Evolutionary conservation across 2,797 vertebrate species (phyloP).

Genomic region (Malurus splendens): DNA sequence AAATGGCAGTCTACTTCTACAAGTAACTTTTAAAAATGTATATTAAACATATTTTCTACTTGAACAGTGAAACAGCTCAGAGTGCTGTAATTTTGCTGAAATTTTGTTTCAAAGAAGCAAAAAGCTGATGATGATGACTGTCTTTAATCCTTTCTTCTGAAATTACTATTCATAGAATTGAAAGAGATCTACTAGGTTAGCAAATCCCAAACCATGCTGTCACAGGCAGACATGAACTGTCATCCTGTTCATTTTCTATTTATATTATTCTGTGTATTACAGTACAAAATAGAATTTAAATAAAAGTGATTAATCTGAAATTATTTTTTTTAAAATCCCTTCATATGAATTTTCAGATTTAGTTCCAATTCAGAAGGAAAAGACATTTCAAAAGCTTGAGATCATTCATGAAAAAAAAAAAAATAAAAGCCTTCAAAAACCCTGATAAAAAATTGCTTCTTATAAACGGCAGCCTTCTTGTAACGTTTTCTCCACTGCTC

Average conservation of each 20-base stretch:
- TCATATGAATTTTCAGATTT: conserved; percentile 18
- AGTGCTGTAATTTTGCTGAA: conserved; percentile 26
- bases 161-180: conserved; percentile 49
- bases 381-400: conserved; percentile 5
- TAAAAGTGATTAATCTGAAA: conserved; percentile 12
- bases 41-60: not conserved
- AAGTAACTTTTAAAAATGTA: not conserved
- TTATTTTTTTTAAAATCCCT: not conserved
- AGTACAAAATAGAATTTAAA: conserved; percentile 21
- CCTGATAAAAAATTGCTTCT: not conserved
- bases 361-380: conserved; percentile 7
- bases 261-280: conserved; percentile 21
- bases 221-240: conserved; percentile 31
- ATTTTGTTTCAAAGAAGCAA: conserved; percentile 34
- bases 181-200: conserved; percentile 55
- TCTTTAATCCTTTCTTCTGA: conserved; percentile 52
- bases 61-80: not conserved
- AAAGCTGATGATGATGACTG: conserved; percentile 12
- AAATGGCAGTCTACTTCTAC: not conserved
- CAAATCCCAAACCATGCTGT: conserved; percentile 42
- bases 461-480: not conserved
- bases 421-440: not conserved
- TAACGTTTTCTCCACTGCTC: not conserved
- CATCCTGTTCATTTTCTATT: conserved; percentile 40
- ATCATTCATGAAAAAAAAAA: not conserved